These are phyloP conservation scores for Rousettus madagascariensis DNA, from an alignment of 2,797 vertebrate genomes.

Conservation along the genomic window DNA sequence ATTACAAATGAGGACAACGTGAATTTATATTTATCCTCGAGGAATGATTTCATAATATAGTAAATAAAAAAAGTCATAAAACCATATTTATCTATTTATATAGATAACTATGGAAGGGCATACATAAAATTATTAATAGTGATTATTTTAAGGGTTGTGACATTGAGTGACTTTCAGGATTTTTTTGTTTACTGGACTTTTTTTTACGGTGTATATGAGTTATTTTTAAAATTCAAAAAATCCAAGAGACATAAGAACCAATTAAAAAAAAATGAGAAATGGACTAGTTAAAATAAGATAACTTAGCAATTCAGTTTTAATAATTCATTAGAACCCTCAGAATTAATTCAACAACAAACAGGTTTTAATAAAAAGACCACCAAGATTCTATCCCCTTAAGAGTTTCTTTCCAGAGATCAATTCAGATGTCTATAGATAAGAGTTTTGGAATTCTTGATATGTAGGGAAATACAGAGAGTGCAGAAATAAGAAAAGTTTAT, in stretches of 20 bases:
- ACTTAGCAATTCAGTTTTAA: background rate
- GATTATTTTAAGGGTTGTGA: background rate
- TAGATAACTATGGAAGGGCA: constrained; percentile 17
- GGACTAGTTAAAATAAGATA: constrained; percentile 20
- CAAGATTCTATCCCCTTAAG: background rate
- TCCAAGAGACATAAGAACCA: background rate
- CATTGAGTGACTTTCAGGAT: background rate
- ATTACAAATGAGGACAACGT: background rate
- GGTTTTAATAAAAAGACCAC: background rate
- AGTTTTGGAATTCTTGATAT: constrained; percentile 44
- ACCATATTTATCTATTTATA: background rate
- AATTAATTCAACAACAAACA: background rate
- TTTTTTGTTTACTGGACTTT: background rate
- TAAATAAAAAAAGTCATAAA: constrained; percentile 23
- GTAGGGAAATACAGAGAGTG: background rate
- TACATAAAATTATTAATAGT: background rate
- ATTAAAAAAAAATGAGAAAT: constrained; percentile 18
- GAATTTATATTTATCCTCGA: background rate
- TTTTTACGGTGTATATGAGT: background rate
- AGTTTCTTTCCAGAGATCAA: constrained; percentile 39
- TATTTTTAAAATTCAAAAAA: constrained; percentile 25
- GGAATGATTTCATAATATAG: background rate
- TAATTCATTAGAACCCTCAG: background rate
- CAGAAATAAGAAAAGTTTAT: background rate
- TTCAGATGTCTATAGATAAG: background rate